A percentile compares a stretch with the other conserved stretches of the same genome.
Evolutionary conservation across 2,797 vertebrate species (phyloP).

Genomic region (Garrulus glandarius): DNA sequence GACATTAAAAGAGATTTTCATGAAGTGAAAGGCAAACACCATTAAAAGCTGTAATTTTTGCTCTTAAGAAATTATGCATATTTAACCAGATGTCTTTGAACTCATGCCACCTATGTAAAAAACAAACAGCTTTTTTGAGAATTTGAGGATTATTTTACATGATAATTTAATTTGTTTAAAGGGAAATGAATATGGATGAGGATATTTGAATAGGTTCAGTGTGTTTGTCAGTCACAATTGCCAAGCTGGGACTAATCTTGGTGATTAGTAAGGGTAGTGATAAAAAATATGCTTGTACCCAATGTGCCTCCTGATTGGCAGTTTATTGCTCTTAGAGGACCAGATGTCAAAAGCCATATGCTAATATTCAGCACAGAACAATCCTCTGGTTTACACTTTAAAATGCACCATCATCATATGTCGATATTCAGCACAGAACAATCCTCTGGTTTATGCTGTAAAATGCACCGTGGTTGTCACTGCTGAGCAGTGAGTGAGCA

Average conservation of each 20-base stretch:
- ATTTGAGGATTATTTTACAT: slow-evolving; percentile 63
- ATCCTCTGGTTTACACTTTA: neutral
- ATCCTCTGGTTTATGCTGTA: neutral
- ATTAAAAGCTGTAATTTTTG: slow-evolving; percentile 57
- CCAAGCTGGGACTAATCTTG: slow-evolving; percentile 62
- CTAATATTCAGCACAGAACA: slow-evolving; percentile 24
- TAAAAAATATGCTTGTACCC: slow-evolving; percentile 44
- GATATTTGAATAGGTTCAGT: slow-evolving; percentile 41
- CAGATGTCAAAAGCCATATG: slow-evolving; percentile 60
- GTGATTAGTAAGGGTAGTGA: slow-evolving; percentile 57
- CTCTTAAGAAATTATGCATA: slow-evolving; percentile 58
- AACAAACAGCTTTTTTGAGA: slow-evolving; percentile 60
- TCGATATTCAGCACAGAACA: neutral
- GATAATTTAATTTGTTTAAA: slow-evolving; percentile 67
- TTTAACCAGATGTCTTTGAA: slow-evolving; percentile 63
- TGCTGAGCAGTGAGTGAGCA: neutral
- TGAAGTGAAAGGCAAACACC: slow-evolving; percentile 50
- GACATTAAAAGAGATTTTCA: slow-evolving; percentile 53
- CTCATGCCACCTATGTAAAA: slow-evolving; percentile 27
- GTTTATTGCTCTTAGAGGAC: slow-evolving; percentile 12
- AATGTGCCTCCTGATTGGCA: slow-evolving; percentile 29
- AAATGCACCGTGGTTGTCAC: neutral
- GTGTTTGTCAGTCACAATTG: slow-evolving; percentile 57
- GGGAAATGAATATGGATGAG: slow-evolving; percentile 68
- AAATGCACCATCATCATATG: neutral